Conservation (phyloP, 1,140 invertebrate genomes). For the Aphelenchoides avenae region DNA sequence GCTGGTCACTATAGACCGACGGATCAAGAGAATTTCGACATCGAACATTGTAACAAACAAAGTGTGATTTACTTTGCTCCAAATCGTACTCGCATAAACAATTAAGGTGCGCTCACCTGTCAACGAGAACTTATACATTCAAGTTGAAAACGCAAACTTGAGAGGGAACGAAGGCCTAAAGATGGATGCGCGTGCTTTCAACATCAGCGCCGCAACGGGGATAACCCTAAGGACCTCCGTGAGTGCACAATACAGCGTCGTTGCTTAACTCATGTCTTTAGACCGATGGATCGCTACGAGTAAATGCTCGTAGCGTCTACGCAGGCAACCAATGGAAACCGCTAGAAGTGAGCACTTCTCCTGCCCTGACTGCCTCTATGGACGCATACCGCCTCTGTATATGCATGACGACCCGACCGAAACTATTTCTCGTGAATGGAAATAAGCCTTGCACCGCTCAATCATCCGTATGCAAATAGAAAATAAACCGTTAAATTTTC, state of each 20-base stretch:
- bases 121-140: conserved; percentile 38
- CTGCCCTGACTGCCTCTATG: conserved; percentile 49
- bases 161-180: conserved; percentile 46
- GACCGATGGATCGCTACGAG: conserved; percentile 43
- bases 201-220: conserved; percentile 39
- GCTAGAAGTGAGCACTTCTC: conserved; percentile 43
- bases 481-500: not conserved
- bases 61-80: too few species aligned
- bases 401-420: conserved; percentile 37
- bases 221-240: conserved; percentile 44
- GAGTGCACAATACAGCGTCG: not conserved
- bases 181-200: conserved; percentile 35
- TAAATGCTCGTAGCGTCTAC: conserved; percentile 21
- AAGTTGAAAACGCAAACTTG: conserved; percentile 39
- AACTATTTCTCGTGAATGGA: conserved; percentile 47
- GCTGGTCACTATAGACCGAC: conserved; percentile 34
- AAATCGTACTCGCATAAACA: too few species aligned
- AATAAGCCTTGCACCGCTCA: conserved; percentile 43
- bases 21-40: conserved; percentile 41
- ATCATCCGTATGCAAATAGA: conserved; percentile 33
- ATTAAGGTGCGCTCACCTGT: conserved; percentile 42
- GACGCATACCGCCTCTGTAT: conserved; percentile 48
- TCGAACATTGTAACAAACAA: conserved; percentile 48
- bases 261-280: conserved; percentile 17
- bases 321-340: conserved; percentile 34